Evolutionary conservation across 2,888 invertebrate species (phyloP).

Genomic region (Cyclophora punctaria): DNA sequence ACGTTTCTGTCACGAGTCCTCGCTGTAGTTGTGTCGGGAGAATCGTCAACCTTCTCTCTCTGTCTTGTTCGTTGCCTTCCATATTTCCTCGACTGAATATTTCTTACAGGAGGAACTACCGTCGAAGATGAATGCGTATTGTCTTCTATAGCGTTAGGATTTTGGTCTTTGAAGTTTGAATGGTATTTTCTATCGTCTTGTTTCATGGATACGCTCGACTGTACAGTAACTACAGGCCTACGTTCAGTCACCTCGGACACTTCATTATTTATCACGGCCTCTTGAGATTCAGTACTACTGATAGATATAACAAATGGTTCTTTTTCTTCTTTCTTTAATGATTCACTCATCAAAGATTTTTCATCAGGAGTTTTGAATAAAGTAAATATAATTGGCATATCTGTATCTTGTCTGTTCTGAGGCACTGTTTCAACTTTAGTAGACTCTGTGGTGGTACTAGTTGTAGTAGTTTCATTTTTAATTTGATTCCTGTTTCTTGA

Average conservation of each 20-base stretch:
- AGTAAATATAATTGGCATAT: slow-evolving; percentile 51
- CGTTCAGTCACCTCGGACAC: slow-evolving; percentile 36
- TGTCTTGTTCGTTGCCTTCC: slow-evolving; percentile 36
- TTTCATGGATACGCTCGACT: slow-evolving; percentile 27
- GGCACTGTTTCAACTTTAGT: slow-evolving; percentile 19
- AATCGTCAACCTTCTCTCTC: slow-evolving; percentile 31
- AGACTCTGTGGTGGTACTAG: slow-evolving; percentile 24
- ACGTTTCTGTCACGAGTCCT: slow-evolving; percentile 41
- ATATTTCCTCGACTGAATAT: slow-evolving; percentile 54
- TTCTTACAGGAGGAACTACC: slow-evolving; percentile 46
- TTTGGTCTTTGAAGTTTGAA: slow-evolving; percentile 50
- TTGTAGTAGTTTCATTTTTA: slow-evolving; percentile 26
- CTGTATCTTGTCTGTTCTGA: slow-evolving; percentile 44
- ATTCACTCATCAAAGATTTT: slow-evolving; percentile 17
- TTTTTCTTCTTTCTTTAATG: slow-evolving; percentile 24
- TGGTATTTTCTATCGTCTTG: slow-evolving; percentile 51
- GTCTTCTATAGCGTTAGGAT: slow-evolving; percentile 23
- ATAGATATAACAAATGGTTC: slow-evolving; percentile 49
- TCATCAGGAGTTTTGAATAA: slow-evolving; percentile 39
- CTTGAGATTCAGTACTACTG: slow-evolving; percentile 52
- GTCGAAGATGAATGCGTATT: slow-evolving; percentile 33
- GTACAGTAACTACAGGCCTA: slow-evolving; percentile 28
- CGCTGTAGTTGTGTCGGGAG: slow-evolving; percentile 27
- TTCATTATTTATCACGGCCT: slow-evolving; percentile 42
- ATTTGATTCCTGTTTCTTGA: slow-evolving; percentile 41